phyloP scores from a whole-genome alignment of 2,888 invertebrate species.

The Scaptomyza polygonia region DNA sequence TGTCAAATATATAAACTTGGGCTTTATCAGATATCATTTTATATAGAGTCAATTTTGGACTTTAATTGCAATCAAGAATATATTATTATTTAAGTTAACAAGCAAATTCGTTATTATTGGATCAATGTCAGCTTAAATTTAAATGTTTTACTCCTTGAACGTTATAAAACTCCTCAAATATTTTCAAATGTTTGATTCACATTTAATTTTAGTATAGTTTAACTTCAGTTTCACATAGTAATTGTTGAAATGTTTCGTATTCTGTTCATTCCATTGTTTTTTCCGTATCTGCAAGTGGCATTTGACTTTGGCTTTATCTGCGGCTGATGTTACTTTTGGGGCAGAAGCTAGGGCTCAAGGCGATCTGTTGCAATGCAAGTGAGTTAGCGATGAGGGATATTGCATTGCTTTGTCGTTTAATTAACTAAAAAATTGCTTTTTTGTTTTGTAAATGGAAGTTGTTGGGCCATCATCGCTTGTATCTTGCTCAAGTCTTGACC shows the following conservation, averaged over 20 bases:
- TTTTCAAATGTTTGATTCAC: too few species aligned
- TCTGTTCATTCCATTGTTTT: neutral
- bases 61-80: too few species aligned
- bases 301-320: constrained; percentile 27
- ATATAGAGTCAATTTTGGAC: too few species aligned
- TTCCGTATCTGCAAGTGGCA: constrained; percentile 40
- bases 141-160: too few species aligned
- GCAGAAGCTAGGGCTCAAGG: constrained; percentile 29
- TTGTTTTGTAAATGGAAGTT: constrained; percentile 67
- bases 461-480: neutral
- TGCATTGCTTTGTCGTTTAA: constrained; percentile 77
- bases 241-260: constrained; percentile 7
- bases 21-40: too few species aligned
- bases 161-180: too few species aligned
- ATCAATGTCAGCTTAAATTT: too few species aligned
- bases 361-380: constrained; percentile 7
- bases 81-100: too few species aligned
- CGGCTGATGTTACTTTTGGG: constrained; percentile 8
- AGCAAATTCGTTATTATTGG: too few species aligned
- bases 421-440: constrained; percentile 79
- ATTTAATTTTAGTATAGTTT: neutral
- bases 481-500: constrained; percentile 11
- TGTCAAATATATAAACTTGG: too few species aligned
- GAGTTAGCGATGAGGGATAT: constrained; percentile 28
- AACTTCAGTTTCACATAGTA: constrained; percentile 3